A percentile compares a stretch with the other conserved stretches of the same genome.
phyloP scores from a whole-genome alignment of 2,113 vertebrate species.

The Clarias gariepinus region DNA sequence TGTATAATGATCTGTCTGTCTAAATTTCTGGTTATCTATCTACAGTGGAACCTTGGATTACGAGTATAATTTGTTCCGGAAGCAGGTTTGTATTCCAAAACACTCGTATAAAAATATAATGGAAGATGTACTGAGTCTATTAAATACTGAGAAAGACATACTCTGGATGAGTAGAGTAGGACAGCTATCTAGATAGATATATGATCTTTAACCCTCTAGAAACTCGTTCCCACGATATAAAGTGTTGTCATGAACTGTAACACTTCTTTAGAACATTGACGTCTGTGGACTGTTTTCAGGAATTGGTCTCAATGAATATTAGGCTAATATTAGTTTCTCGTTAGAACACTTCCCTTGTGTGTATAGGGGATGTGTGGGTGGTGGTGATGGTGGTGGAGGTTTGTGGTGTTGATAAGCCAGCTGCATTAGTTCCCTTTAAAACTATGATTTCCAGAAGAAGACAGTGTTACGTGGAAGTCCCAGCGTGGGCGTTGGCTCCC shows the following conservation, averaged over 20 bases:
- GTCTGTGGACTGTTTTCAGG: neutral
- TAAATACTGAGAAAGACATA: too few relatives aligned
- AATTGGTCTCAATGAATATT: neutral
- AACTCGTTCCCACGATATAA: neutral
- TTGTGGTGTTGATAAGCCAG: neutral
- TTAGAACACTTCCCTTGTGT: neutral
- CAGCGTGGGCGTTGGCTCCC: neutral
- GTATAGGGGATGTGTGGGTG: neutral
- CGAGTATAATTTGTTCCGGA: too few relatives aligned
- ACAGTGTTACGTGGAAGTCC: neutral
- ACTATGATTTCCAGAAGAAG: constrained; percentile 2
- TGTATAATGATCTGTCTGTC: neutral
- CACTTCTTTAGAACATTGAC: neutral
- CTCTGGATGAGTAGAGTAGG: neutral
- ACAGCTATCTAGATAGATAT: neutral
- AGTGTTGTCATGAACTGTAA: neutral
- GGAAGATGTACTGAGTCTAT: too few relatives aligned
- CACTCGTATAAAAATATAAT: too few relatives aligned
- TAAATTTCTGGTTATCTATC: too few relatives aligned
- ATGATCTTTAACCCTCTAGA: neutral
- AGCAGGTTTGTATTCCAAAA: too few relatives aligned
- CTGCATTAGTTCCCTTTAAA: constrained; percentile 1
- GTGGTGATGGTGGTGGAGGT: neutral
- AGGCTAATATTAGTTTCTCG: neutral
- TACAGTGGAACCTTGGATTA: too few relatives aligned